Conservation (phyloP, 2,888 invertebrate species). For the Xestia xanthographa region DNA sequence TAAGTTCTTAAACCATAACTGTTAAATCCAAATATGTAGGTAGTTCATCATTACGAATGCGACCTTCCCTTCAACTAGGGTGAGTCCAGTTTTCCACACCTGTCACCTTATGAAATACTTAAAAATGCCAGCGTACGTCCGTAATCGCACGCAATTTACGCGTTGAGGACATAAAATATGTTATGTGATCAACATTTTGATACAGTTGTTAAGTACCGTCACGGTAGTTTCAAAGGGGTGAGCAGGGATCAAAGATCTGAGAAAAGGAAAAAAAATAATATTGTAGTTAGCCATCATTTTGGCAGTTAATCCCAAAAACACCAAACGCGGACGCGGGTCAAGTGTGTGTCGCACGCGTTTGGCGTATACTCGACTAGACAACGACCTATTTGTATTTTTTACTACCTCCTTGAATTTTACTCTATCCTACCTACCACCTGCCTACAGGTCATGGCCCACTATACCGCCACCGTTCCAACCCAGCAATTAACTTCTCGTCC, state of each 20-base stretch:
- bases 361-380: too few species aligned
- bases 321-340: too few species aligned
- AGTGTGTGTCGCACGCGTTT: too few species aligned
- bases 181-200: constrained; percentile 23
- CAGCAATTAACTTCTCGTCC: too few species aligned
- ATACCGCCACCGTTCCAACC: too few species aligned
- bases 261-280: neutral
- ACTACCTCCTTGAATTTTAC: too few species aligned
- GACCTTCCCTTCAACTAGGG: neutral
- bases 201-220: neutral
- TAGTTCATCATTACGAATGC: constrained; percentile 4
- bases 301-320: too few species aligned
- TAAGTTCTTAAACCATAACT: too few species aligned
- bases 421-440: too few species aligned
- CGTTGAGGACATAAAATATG: constrained; percentile 31
- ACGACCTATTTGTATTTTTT: too few species aligned
- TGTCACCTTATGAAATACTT: constrained; percentile 47
- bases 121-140: constrained; percentile 40
- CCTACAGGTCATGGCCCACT: too few species aligned
- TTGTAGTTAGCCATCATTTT: neutral
- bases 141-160: constrained; percentile 33
- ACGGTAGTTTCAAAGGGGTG: neutral
- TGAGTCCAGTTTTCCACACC: constrained; percentile 37
- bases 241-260: neutral
- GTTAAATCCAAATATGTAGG: neutral